These are phyloP conservation scores for Caenorhabditis zanzibari DNA, from an alignment of 2,888 invertebrate genomes.

Conservation along the genomic window DNA sequence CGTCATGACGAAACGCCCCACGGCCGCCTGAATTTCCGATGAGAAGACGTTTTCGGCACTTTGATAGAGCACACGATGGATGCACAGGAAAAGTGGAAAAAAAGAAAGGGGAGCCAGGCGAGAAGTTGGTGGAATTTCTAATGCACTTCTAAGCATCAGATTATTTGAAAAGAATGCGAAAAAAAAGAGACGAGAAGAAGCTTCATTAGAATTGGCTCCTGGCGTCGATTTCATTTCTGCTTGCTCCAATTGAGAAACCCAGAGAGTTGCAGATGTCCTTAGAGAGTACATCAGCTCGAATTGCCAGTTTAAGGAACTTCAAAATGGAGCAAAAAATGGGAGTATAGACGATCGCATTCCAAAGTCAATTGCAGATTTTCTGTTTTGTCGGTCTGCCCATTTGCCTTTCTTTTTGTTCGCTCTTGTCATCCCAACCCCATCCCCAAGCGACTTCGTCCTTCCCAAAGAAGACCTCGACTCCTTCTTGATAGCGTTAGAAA, in stretches of 20 bases:
- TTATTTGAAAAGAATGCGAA: conserved; percentile 22
- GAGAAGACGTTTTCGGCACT: conserved; percentile 60
- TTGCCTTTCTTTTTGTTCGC: conserved; percentile 15
- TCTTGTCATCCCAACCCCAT: conserved; percentile 39
- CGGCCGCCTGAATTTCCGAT: conserved; percentile 59
- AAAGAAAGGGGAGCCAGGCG: conserved; percentile 29
- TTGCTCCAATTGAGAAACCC: conserved; percentile 6
- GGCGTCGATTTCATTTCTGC: conserved; percentile 36
- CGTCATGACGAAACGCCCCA: conserved; percentile 48
- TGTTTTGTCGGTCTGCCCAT: conserved; percentile 33
- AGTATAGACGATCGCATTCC: conserved; percentile 4
- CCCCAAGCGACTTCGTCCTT: conserved; percentile 49
- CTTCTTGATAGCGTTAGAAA: background rate
- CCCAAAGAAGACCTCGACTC: conserved; percentile 32
- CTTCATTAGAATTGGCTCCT: conserved; percentile 27
- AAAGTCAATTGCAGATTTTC: conserved; percentile 44
- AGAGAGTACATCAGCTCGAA: conserved; percentile 29
- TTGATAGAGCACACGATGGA: conserved; percentile 44
- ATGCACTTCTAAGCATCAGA: conserved; percentile 40
- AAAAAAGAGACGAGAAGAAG: conserved; percentile 3
- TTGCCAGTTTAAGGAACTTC: conserved; percentile 14
- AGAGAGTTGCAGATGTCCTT: conserved; percentile 36
- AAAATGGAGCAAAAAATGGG: conserved; percentile 12
- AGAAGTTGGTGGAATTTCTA: conserved; percentile 49
- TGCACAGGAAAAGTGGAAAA: conserved; percentile 26